Evolutionary conservation across 2,113 vertebrate species (phyloP), one percentile per base, ranked within the genome.

Genomic region (Conger conger): DNA sequence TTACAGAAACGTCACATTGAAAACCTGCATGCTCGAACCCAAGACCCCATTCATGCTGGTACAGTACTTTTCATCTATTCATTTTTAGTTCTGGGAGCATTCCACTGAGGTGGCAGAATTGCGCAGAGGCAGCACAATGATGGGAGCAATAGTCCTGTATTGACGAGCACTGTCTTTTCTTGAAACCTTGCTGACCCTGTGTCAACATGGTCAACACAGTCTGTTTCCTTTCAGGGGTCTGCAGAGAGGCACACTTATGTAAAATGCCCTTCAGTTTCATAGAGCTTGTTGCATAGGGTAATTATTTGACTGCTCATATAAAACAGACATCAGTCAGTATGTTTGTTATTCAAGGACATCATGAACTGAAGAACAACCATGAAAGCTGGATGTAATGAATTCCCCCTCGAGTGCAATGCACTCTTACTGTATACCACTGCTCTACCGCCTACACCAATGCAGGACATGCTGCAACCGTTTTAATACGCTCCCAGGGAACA

Each of bases 11-110:
- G 84, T 89, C 0, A 89, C 88, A 82, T 92, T 95, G 0, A 93
- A 86, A 6, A 96, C 96, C 86, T 99, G 98, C 90, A 97, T 99
- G 96, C 95, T 99, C 83, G 92, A 93, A 38, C 92, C 96, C 45
- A 93, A 87, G 0, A 95, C 93, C 0, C 77, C 87, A 0, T 98
- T 99, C 88, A 97, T 97, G 94, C 86, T 88, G 57, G 98, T 99
- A 93, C 17, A 40, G 27, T 76, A 9, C 42, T 79, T 33, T 17
- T 73, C 40, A 73, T 73, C 11, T 68, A 68, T n/a, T 68, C n/a
- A 6, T 68, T n/a, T n/a, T n/a, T 18, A n/a, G n/a, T n/a, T n/a
- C n/a, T n/a, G n/a, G n/a, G n/a, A n/a, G n/a, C n/a, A n/a, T n/a
- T n/a, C n/a, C n/a, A n/a, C n/a, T n/a, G n/a, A n/a, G n/a, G n/a